Conservation (phyloP, 64 coral and sea anemone genomes). For the Anthopleura sola region DNA sequence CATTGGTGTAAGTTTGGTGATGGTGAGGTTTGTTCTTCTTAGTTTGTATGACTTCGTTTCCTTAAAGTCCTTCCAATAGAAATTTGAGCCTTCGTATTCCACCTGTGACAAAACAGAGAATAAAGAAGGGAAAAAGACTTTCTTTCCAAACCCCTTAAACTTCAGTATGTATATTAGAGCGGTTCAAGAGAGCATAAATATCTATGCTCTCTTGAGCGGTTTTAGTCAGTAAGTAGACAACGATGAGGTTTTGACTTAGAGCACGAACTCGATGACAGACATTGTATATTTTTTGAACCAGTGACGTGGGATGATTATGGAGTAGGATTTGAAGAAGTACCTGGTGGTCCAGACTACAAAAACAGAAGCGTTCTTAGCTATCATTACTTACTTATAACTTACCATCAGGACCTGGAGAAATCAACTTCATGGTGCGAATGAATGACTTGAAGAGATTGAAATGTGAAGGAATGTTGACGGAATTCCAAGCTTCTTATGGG, state of each 20-base stretch:
- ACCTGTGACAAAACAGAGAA: neutral
- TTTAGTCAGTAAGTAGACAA: too few species aligned
- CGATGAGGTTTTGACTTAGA: slow-evolving; percentile 74
- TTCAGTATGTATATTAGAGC: too few species aligned
- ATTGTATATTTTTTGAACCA: slow-evolving; percentile 94
- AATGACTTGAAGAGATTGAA: slow-evolving; percentile 60
- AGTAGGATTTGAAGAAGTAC: slow-evolving; percentile 89
- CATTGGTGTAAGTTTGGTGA: neutral
- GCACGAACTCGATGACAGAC: slow-evolving; percentile 57
- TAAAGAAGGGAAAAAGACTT: too few species aligned
- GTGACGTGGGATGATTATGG: slow-evolving; percentile 95
- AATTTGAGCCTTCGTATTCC: neutral
- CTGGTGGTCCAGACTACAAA: slow-evolving; percentile 70
- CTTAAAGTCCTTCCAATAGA: neutral
- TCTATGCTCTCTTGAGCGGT: too few species aligned
- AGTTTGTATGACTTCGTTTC: neutral
- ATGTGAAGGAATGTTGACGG: slow-evolving; percentile 92
- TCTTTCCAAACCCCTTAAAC: too few species aligned
- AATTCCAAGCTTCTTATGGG: slow-evolving; percentile 49
- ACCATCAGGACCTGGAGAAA: slow-evolving; percentile 26
- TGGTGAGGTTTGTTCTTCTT: neutral
- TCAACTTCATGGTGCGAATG: slow-evolving; percentile 41
- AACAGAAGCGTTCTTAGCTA: slow-evolving; percentile 92
- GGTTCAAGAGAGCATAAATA: too few species aligned
- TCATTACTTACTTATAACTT: slow-evolving; percentile 80